Evolutionary conservation across 2,113 vertebrate species (phyloP), one percentile per base, ranked within the genome.

Genomic region (Psittacula cyanocephala): DNA sequence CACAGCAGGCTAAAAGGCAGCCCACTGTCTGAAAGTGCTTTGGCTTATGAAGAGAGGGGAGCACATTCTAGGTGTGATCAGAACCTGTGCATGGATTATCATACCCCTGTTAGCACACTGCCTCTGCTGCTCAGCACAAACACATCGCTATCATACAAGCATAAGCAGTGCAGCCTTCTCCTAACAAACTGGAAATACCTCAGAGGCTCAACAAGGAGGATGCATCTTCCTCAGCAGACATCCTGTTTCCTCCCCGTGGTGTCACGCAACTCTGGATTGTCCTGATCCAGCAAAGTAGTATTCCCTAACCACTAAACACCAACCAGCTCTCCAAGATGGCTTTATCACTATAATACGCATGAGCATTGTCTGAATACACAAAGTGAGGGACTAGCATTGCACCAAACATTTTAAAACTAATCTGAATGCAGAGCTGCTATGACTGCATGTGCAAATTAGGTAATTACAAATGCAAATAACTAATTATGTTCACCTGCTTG

Each of bases 401-500:
- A 35, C 52, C 72, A 91, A 50, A 6, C 39, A 3, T 76, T 23
- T 17, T 24, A 0, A 44, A 85, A 64, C 86, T 47, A n/a, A 92
- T 95, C 68, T 62, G 68, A 84, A 95, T 84, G 86, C 92, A 79
- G 69, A 81, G 86, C 69, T 91, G 80, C 81, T 84, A 55, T 27
- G 17, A 24, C 33, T 84, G 69, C 59, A 6, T 70, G 85, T 95
- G 85, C 72, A 90, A 94, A 91, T 93, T 89, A 88, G 87, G 71
- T 19, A 53, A 76, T 95, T 93, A 85, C 2, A 2, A 76, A 89
- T 86, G 81, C 94, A 95, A 95, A 86, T 0, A 0, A 78, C 88
- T 94, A 94, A 92, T 93, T 92, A 29, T 12, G 2, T 43, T 94
- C 95, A 96, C 88, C 92, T 93, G 88, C 80, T 92, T 31, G 79